Evolutionary conservation across 92 coral and sea anemone species (phyloP), one percentile per base, ranked within the genome.

Genomic region (Zoanthus sansibaricus): DNA sequence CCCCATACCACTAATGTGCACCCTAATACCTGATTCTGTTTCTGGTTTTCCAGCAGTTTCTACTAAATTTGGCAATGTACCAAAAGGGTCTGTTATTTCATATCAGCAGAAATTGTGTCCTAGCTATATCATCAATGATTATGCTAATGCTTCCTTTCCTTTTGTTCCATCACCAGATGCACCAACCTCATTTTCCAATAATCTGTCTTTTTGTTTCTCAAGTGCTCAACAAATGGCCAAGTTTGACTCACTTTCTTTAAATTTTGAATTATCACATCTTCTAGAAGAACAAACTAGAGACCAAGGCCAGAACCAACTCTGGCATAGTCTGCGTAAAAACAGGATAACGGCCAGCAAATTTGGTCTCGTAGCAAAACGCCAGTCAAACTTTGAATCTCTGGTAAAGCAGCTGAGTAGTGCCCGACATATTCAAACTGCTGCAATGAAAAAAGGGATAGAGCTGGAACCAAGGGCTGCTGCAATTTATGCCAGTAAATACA

Each of bases 121-220:
- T n/a, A 86, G 91, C 20, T 90, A 93, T 68, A 72, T 93, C 56
- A 90, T 90, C 13, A 93, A 93, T 93, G 91, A 90, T 79, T 90
- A 55, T 54, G 32, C 55, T 13, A 18, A 72, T 59, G 74, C 64
- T 44, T 68, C 59, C 9, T 87, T 88, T 48, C 93, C 91, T 45
- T 58, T 55, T 14, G 48, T 90, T 15, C 95, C 93, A 69, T 31
- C 77, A 6, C 52, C 69, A 37, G 64, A 54, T 54, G 83, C 89
- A 59, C 80, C 59, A 52, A 54, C 47, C 7, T 80, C 82, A 4
- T 37, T 89, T 66, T 20, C 5, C 10, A 92, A 89, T 52, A 82
- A 89, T 80, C 82, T 92, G 9, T 25, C 69, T 42, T 51, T 76
- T 18, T 92, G 91, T 59, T 82, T 89, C 48, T 55, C 54, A 14